Evolutionary conservation across 2,797 vertebrate species (phyloP), one percentile per base, ranked within the genome.

Genomic region (Myoxocephalus aenaeus): DNA sequence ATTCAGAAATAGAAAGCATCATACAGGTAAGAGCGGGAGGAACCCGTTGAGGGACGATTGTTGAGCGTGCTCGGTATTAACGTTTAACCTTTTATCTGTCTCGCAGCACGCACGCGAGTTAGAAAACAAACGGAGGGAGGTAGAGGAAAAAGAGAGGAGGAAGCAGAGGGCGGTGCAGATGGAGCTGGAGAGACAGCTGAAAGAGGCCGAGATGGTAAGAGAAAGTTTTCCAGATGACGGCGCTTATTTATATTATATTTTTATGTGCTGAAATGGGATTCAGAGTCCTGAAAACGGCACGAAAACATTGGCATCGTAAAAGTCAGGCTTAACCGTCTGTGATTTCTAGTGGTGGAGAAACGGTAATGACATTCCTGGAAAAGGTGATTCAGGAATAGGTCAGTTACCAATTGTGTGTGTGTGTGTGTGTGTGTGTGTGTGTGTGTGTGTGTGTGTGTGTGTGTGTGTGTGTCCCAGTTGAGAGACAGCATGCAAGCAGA

Each of bases 111-210:
- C 93, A 4, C 87, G 92, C 11, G 93, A 94, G 59, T 42, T 92
- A 74, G 94, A 95, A 77, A 89, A 75, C 51, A 86, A 63, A 11
- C 86, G 93, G 57, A 80, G 92, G 64, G 92, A 94, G 75, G 85
- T 81, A 0, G 93, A 94, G 34, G 92, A 93, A 71, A 88, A 3
- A 63, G 94, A 93, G 46, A 86, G 88, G 77, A 90, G 48, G 79
- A 92, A 73, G 70, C 92, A 93, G 80, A 92, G 17, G 82, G 92
- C 94, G 86, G 91, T 91, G 83, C 93, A 94, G 86, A 91, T 87
- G 89, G 92, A 94, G 75, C 79, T 94, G 77, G 93, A 95, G 86
- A 90, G 92, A 62, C 92, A 93, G 79, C 74, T 95, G 79, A 92
- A 91, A 66, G 93, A 94, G 70, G 92, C 91, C 4, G 92, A 94